Base-by-base conservation (phyloP, 2,113 vertebrate species). In the Indri indri region DNA sequence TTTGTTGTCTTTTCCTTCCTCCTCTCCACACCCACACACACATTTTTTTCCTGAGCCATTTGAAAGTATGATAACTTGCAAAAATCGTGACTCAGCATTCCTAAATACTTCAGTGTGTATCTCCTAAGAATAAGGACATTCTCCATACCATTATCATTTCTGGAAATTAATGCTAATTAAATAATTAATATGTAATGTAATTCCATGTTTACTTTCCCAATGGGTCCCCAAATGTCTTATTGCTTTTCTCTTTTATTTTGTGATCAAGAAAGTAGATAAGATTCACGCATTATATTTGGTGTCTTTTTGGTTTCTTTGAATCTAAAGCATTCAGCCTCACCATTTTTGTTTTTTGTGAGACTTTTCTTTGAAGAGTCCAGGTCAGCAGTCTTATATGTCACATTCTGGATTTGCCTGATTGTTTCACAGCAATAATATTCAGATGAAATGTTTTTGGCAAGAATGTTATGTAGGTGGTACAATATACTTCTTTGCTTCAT, bases 221-320 rank as follows among this genome's bases (percentile, higher is more conserved):
- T 16, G 70, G 32, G 45, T 59, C 32, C 18, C 20, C 0, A 3
- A 57, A 37, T 85, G 6, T 92, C n/a, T 80, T 90, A 30, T 9
- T 76, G 42, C 3, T 90, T 74, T 79, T 97, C 82, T 34, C 11
- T 94, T 89, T 47, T 86, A 23, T 96, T 92, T 95, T 95, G 30
- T 57, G 20, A 59, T 89, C 6, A 92, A n/a, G 65, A 17, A 66
- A 73, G 12, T 81, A 81, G 79, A 63, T 27, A 86, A 40, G 59
- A 70, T 57, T 30, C 22, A 40, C 47, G 12, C 11, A 8, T 76
- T 77, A 10, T 89, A 70, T 79, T 92, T 94, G 11, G 23, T 92
- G 32, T 77, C 27, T 92, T 84, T 65, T 79, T 80, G 47, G 14
- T 61, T 83, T 90, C 89, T 83, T 65, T 52, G 9, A 57, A 52